Base-by-base conservation (phyloP, 2,113 vertebrate species). In the Bombycilla garrulus region DNA sequence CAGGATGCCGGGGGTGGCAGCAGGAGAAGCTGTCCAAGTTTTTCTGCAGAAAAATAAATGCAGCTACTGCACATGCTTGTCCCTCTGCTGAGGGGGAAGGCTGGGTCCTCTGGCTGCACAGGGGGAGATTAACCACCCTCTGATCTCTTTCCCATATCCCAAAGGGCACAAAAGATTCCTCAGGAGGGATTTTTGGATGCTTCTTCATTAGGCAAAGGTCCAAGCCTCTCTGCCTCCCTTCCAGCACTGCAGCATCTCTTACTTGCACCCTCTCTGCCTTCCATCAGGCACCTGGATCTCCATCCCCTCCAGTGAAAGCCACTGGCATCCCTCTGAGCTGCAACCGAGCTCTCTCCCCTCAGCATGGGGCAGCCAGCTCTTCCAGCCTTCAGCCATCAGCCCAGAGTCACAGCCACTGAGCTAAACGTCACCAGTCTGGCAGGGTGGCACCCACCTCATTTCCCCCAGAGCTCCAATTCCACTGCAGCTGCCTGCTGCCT, bases 1-100 rank as follows among this genome's bases (percentile, higher is more conserved):
- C 1, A 0, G 57, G 26, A 25, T 3, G 21, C 40, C 0, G 2
- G 7, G 11, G 31, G 9, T 45, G 38, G 62, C 50, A 42, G 72
- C 28, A 45, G 33, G 77, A 86, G 71, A 81, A 40, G 42, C 54
- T 86, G 38, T 28, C 1, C 0, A 44, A 80, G 58, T 5, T 83
- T 79, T 82, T n/a, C 58, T 42, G 67, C 24, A 18, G 81, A 31
- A 50, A 69, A 66, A 71, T 19, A n/a, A 60, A 54, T 6, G 26
- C 51, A 70, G 56, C 9, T 47, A 6, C 69, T 79, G n/a, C 26
- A 17, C 0, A 1, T 0, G 0, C 23, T 58, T 33, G 12, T 45
- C 29, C 57, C 22, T 38, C 22, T 53, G 54, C 22, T n/a, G 19
- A 0, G 1, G 21, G 12, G 10, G 7, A 25, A 38, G 56, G 21